Conservation (phyloP, 92 coral and sea anemone genomes). For the Porites evermanni region DNA sequence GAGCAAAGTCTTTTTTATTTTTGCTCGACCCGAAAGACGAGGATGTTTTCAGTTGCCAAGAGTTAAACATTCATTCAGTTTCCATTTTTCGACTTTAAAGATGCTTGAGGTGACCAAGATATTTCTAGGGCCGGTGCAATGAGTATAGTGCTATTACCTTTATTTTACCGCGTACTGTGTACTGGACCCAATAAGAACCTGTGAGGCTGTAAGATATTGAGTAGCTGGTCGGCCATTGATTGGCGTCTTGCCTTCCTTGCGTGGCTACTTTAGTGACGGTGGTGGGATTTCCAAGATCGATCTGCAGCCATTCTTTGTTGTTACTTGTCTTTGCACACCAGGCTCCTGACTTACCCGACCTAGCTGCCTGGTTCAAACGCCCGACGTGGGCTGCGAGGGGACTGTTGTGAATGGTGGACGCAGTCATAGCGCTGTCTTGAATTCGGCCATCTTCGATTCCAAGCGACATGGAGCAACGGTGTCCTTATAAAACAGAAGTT, state of each 20-base stretch:
- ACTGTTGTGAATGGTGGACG: slow-evolving; percentile 28
- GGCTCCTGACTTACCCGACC: slow-evolving; percentile 29
- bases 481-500: neutral
- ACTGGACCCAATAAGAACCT: slow-evolving; percentile 56
- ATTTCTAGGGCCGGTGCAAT: neutral
- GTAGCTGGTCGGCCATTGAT: slow-evolving; percentile 50
- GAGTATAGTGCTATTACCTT: slow-evolving; percentile 27
- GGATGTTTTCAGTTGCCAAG: no score
- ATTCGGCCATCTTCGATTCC: slow-evolving; percentile 68
- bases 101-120: neutral
- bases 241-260: slow-evolving; percentile 29
- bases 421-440: slow-evolving; percentile 25
- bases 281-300: slow-evolving; percentile 27
- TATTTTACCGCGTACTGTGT: slow-evolving; percentile 48
- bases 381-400: slow-evolving; percentile 23
- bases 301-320: slow-evolving; percentile 59
- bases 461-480: slow-evolving; percentile 53
- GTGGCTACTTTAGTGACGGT: slow-evolving; percentile 33
- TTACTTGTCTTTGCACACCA: slow-evolving; percentile 50
- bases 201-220: slow-evolving; percentile 46
- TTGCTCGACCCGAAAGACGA: no score
- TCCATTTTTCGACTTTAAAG: no score
- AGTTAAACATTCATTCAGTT: no score
- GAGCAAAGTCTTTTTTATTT: no score
- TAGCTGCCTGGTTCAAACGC: slow-evolving; percentile 41